These are phyloP conservation scores for Acestrorhynchus altus DNA, from an alignment of 2,797 vertebrate species.

Conservation along the genomic window DNA sequence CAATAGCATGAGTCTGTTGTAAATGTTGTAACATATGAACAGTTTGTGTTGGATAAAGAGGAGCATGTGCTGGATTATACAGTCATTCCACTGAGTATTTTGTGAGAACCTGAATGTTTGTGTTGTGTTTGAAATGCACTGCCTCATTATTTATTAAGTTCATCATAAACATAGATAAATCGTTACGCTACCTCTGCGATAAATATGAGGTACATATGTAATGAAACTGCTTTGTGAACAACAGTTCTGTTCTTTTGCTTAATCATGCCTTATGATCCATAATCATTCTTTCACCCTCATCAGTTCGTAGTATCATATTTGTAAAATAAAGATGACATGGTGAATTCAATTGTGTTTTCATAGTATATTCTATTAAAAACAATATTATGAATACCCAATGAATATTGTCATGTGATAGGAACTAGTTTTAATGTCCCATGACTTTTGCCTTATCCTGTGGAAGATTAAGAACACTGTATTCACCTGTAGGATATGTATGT, in stretches of 20 bases:
- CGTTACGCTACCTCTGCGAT: background rate
- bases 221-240: background rate
- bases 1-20: constrained; percentile 27
- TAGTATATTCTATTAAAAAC: background rate
- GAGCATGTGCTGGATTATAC: background rate
- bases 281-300: background rate
- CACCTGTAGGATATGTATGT: too few relatives aligned
- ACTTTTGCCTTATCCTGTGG: too few relatives aligned
- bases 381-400: too few relatives aligned
- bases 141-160: constrained; percentile 9
- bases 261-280: constrained; percentile 6
- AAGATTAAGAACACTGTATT: too few relatives aligned
- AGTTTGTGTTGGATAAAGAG: background rate
- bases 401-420: too few relatives aligned
- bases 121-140: constrained; percentile 11
- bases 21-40: constrained; percentile 15
- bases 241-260: background rate
- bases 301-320: background rate
- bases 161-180: constrained; percentile 13
- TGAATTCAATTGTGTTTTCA: background rate
- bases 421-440: too few relatives aligned
- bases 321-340: constrained; percentile 1
- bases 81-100: background rate
- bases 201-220: constrained; percentile 8
- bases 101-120: constrained; percentile 17